Conservation (phyloP, 2,113 vertebrate species). For the Aspiorhynchus laticeps region DNA sequence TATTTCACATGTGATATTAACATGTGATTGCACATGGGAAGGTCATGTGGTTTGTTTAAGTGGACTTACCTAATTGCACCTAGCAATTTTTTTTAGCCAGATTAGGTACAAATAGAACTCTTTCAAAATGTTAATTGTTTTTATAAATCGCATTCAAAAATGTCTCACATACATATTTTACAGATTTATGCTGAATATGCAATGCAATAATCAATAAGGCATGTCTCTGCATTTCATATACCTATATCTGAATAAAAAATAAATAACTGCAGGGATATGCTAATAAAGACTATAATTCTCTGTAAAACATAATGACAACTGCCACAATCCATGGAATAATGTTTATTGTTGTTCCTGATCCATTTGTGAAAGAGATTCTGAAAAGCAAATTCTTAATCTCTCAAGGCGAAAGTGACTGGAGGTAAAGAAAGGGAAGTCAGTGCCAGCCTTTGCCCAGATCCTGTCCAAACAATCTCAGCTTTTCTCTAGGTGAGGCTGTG, state of each 20-base stretch:
- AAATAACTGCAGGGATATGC: background rate
- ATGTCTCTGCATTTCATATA: background rate
- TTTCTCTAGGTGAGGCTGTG: too few species aligned
- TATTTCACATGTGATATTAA: background rate
- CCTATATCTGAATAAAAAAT: background rate
- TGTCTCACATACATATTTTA: background rate
- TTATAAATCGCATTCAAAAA: background rate
- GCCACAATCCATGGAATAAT: background rate
- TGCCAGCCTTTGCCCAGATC: background rate
- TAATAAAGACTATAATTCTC: conserved; percentile 14
- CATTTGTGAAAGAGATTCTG: conserved; percentile 39
- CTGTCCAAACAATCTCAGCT: conserved; percentile 52
- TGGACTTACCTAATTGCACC: background rate
- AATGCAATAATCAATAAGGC: background rate
- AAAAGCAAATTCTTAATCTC: conserved; percentile 4
- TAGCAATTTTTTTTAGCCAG: background rate
- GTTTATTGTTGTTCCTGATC: conserved; percentile 48
- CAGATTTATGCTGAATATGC: background rate
- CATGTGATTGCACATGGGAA: background rate
- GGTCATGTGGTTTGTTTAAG: background rate
- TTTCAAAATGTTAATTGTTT: background rate
- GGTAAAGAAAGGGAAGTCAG: background rate
- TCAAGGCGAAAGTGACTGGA: background rate
- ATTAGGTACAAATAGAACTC: background rate
- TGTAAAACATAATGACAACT: conserved; percentile 19